Base-by-base conservation (phyloP, 2,888 invertebrate species). In the Volucella zonaria region DNA sequence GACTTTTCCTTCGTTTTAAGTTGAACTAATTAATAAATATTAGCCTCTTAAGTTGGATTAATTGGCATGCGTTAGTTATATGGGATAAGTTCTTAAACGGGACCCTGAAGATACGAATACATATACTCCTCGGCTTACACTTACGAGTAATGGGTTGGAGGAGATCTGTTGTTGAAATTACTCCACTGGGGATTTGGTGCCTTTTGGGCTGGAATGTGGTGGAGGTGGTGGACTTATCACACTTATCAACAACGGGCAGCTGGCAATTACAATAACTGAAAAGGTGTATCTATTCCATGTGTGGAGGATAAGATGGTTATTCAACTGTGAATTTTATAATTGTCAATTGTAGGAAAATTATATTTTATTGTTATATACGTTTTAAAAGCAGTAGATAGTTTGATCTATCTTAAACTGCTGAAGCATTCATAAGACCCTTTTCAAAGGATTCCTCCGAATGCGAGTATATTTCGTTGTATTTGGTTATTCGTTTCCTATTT, bases 21-120 rank as follows among this genome's bases (percentile, higher is more conserved):
- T 85, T 85, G 85, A 81, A 85, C 87, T 87, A 87, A 87, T 87
- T 87, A 87, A 87, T 87, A 87, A 87, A 87, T 87, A 87, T 87
- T 87, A 87, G 81, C 81, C 87, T 85, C 86, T 82, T 82, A 86
- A 87, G 87, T 86, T 87, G 86, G 85, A 85, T 85, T 85, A 85
- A 85, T 85, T 85, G 85, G 85, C 85, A 85, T 80, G 85, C 85
- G 85, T 85, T 85, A 81, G 85, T 85, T 85, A 85, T 85, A 85
- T 85, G 85, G 85, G 81, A 81, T 85, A 81, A 85, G 73, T 85
- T 85, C 81, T 52, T 56, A 54, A 68, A 58, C 56, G 67, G 76
- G 54, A 54, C 23, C 56, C 67, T 31, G 14, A 62, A 78, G 78
- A 42, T 49, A 61, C 68, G 64, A 31, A 31, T 31, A 31, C 31